These are phyloP conservation scores for Margaritifera margaritifera DNA, from an alignment of 2,888 invertebrate species.

Conservation along the genomic window DNA sequence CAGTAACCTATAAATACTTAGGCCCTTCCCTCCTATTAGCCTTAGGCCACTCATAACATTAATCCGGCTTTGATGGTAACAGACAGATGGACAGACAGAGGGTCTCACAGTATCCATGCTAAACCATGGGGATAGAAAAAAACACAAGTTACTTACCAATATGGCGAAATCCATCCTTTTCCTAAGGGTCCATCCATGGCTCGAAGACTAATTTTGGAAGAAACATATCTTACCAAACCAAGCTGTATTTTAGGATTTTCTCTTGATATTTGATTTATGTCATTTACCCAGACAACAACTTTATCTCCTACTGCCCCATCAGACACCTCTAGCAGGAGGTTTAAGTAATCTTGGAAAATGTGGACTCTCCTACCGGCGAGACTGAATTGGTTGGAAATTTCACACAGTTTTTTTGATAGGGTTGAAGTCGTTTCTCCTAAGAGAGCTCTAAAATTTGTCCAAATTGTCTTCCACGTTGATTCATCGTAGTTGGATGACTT, in stretches of 20 bases:
- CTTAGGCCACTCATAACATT: no score
- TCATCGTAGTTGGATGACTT: conserved; percentile 10
- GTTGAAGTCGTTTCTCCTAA: conserved; percentile 16
- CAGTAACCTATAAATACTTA: no score
- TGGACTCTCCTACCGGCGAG: conserved; percentile 15
- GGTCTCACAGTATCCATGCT: no score
- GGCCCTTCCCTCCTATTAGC: no score
- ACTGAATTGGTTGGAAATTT: conserved; percentile 19
- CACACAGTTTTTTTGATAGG: conserved; percentile 16
- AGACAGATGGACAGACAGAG: no score
- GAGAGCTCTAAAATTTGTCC: conserved; percentile 21
- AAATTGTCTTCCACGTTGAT: conserved; percentile 13
- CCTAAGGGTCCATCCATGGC: conserved; percentile 14
- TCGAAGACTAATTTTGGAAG: conserved; percentile 21
- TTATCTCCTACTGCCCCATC: conserved; percentile 17
- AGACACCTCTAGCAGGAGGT: conserved; percentile 13
- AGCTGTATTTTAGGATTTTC: conserved; percentile 3
- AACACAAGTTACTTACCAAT: conserved; percentile 12
- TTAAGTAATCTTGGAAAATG: conserved; percentile 11
- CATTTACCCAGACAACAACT: background rate
- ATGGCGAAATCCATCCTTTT: conserved; percentile 25
- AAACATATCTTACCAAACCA: conserved; percentile 4
- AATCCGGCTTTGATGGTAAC: no score
- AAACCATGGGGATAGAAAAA: background rate
- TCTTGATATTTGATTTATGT: background rate